Conservation (phyloP, 2,888 invertebrate genomes). For the Eustalomyia histrio region DNA sequence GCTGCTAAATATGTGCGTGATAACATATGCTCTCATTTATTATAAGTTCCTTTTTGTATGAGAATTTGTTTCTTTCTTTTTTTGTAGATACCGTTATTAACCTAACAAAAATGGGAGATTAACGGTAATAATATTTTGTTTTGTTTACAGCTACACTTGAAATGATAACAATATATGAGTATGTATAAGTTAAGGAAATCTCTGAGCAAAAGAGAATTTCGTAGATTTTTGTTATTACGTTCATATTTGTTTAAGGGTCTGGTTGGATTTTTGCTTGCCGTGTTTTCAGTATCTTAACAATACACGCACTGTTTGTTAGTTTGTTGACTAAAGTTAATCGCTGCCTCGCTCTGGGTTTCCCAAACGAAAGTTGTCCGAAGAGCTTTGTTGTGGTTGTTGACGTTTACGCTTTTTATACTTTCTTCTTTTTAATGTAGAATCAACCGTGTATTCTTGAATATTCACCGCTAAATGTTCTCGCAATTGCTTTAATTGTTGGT, state of each 20-base stretch:
- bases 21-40: background rate
- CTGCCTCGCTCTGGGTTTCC: background rate
- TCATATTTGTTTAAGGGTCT: slow-evolving; percentile 7
- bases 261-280: slow-evolving; percentile 21
- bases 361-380: slow-evolving; percentile 1
- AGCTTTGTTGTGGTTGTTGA: slow-evolving; percentile 21
- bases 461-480: slow-evolving; percentile 53
- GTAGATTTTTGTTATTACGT: slow-evolving; percentile 5
- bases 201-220: slow-evolving; percentile 1
- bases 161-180: slow-evolving; percentile 1
- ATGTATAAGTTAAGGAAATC: background rate
- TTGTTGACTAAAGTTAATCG: slow-evolving; percentile 11
- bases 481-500: slow-evolving; percentile 10
- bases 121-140: slow-evolving; percentile 2
- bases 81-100: slow-evolving; percentile 23
- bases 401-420: background rate
- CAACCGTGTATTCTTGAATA: slow-evolving; percentile 15
- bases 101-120: slow-evolving; percentile 3
- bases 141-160: slow-evolving; percentile 21
- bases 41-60: background rate
- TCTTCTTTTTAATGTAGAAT: background rate
- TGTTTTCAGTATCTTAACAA: slow-evolving; percentile 3
- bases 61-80: no score
- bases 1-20: background rate
- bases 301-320: slow-evolving; percentile 35